Percentiles rank a stretch among this genome's conserved stretches.
These are phyloP conservation scores for Cecropterus lyciades DNA, from an alignment of 1,140 invertebrate genomes.

Conservation along the genomic window DNA sequence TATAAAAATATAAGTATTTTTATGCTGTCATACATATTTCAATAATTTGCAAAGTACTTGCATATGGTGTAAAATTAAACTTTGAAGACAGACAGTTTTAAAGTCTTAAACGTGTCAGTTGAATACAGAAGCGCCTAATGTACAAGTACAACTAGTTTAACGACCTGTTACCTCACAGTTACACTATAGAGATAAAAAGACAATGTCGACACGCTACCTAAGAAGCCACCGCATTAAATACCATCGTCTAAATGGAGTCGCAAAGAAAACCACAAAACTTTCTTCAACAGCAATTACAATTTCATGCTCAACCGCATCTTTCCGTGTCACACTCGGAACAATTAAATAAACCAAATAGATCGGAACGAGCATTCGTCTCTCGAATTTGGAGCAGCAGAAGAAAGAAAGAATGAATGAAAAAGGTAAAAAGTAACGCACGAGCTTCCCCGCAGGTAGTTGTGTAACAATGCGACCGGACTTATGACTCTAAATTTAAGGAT, in stretches of 20 bases:
- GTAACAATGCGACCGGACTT: slow-evolving; percentile 32
- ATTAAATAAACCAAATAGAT: slow-evolving; percentile 50
- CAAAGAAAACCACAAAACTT: slow-evolving; percentile 34
- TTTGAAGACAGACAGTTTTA: too few relatives aligned
- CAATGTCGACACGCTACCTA: slow-evolving; percentile 18
- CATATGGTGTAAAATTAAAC: too few relatives aligned
- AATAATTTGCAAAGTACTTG: too few relatives aligned
- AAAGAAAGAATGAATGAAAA: slow-evolving; percentile 1
- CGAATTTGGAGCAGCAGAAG: slow-evolving; percentile 18
- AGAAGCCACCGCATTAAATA: slow-evolving; percentile 13
- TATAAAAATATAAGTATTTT: too few relatives aligned
- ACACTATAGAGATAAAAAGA: slow-evolving; percentile 7
- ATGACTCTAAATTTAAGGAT: slow-evolving; percentile 23
- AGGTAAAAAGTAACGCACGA: slow-evolving; percentile 8
- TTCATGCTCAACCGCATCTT: slow-evolving; percentile 41
- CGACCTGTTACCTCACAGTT: slow-evolving; percentile 31
- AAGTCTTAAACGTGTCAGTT: too few relatives aligned
- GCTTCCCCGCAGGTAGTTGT: slow-evolving; percentile 9
- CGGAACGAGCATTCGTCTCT: slow-evolving; percentile 44
- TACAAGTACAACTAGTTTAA: slow-evolving; percentile 1
- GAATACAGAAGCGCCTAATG: too few relatives aligned
- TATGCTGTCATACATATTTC: too few relatives aligned
- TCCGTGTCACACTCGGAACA: slow-evolving; percentile 36
- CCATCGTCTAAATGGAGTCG: slow-evolving; percentile 30
- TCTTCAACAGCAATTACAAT: slow-evolving; percentile 32